Base-by-base conservation (phyloP, 2,113 vertebrate genomes). In the Haplochromis vanheusdeni region DNA sequence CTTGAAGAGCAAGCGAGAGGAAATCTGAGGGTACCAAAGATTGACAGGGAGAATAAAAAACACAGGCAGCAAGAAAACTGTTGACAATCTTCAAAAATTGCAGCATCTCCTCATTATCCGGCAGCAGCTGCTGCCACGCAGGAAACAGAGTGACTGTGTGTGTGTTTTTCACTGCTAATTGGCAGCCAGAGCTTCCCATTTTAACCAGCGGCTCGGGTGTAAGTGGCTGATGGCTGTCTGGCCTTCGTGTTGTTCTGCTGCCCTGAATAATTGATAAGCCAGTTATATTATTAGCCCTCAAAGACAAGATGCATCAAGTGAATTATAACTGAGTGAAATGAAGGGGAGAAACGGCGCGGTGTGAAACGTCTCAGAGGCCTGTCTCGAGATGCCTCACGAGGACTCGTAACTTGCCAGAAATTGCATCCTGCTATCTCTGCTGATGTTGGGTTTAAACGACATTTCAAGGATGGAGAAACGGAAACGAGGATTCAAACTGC, bases 221-320 rank as follows among this genome's bases (percentile, higher is more conserved):
- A 89, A 93, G 91, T 87, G 92, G 86, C 91, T 93, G 89, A 84
- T 89, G 89, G 91, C 90, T 89, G 92, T 91, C 93, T 95, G 82
- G 89, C 56, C 80, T 82, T 56, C 28, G 7, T 90, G 92, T 94
- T 91, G 80, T 92, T 93, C 85, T 91, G 87, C 91, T 83, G 23
- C 85, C 45, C 88, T 96, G 92, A 96, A 96, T 96, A 95, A 96
- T 95, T 94, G 91, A 96, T 96, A 65, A 92, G 90, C 92, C 86
- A 87, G 91, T 93, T 91, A 89, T 95, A 94, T 95, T 95, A 96
- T 95, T 95, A 95, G 92, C 89, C 83, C 79, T 88, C 80, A 70
- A 91, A 94, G 91, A 94, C 85, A 89, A 91, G 93, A 86, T 81
- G 83, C 89, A 84, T 90, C 89, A 87, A 83, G 51, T 65, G 52